Percentiles rank a stretch among this genome's conserved stretches.
Conservation (phyloP, 64 coral and sea anemone genomes). For the Anthopleura sola region DNA sequence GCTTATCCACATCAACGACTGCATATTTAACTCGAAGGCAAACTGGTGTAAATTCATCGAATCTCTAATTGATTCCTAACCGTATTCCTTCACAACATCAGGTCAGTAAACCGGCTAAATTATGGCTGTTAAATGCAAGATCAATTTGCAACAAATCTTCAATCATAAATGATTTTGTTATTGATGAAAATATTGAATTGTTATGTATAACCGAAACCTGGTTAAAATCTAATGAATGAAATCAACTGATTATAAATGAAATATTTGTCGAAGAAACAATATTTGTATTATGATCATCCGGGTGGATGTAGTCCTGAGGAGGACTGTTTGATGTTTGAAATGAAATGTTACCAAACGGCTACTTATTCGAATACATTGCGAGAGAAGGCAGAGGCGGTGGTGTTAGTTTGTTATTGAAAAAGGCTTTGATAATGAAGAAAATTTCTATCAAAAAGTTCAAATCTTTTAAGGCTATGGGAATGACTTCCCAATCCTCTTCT, state of each 20-base stretch:
- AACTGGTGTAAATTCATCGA: no score
- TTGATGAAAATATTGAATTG: conserved; percentile 4
- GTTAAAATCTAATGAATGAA: conserved; percentile 17
- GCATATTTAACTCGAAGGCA: no score
- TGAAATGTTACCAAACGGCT: conserved; percentile 9
- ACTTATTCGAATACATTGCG: conserved; percentile 21
- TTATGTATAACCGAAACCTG: conserved; percentile 22
- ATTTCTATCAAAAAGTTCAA: background rate
- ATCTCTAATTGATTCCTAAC: no score
- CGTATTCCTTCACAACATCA: no score
- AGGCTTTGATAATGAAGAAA: background rate
- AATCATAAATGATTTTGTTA: background rate
- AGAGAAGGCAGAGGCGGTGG: conserved; percentile 36
- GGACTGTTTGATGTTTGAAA: no score
- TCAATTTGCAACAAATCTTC: background rate
- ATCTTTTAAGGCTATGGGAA: no score
- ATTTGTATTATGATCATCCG: no score
- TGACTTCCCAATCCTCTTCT: background rate
- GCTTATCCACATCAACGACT: no score
- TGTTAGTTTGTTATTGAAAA: conserved; percentile 20
- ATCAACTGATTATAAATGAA: conserved; percentile 25
- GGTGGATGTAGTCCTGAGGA: no score
- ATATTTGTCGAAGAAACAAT: no score
- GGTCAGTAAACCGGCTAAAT: background rate
- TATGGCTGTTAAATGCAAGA: background rate